phyloP scores from a whole-genome alignment of 2,888 invertebrate genomes.

The Elysia crispata region DNA sequence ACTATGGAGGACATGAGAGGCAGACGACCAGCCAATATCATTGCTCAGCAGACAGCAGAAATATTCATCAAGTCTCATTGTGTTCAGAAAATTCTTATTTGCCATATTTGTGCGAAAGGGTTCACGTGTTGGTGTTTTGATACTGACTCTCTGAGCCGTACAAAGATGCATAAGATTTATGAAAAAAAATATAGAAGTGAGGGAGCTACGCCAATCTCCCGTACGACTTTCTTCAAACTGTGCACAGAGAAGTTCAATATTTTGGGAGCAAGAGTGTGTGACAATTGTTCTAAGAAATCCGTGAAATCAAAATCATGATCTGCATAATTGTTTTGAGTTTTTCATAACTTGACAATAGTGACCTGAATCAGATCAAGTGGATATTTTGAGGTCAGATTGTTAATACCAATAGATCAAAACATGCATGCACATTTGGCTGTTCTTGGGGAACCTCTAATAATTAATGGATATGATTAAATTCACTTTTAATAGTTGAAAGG shows the following conservation, averaged over 20 bases:
- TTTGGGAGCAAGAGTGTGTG: no score
- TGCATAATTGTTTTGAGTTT: no score
- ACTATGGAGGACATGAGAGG: constrained; percentile 37
- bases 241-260: constrained; percentile 25
- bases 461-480: no score
- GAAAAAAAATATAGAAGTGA: background rate
- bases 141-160: background rate
- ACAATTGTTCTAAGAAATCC: no score
- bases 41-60: constrained; percentile 16
- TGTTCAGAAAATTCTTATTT: background rate
- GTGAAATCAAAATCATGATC: no score
- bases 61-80: constrained; percentile 11
- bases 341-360: no score
- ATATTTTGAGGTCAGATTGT: no score
- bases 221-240: constrained; percentile 3
- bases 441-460: no score
- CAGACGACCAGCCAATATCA: background rate
- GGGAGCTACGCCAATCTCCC: constrained; percentile 22
- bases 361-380: no score
- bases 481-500: no score
- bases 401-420: no score
- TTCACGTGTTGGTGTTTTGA: constrained; percentile 29
- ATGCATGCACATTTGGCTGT: no score
- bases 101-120: constrained; percentile 1
- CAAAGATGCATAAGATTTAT: constrained; percentile 25